Percentiles rank a stretch among this genome's conserved stretches.
phyloP scores from a whole-genome alignment of 2,113 vertebrate genomes.

The Myiozetetes cayanensis region DNA sequence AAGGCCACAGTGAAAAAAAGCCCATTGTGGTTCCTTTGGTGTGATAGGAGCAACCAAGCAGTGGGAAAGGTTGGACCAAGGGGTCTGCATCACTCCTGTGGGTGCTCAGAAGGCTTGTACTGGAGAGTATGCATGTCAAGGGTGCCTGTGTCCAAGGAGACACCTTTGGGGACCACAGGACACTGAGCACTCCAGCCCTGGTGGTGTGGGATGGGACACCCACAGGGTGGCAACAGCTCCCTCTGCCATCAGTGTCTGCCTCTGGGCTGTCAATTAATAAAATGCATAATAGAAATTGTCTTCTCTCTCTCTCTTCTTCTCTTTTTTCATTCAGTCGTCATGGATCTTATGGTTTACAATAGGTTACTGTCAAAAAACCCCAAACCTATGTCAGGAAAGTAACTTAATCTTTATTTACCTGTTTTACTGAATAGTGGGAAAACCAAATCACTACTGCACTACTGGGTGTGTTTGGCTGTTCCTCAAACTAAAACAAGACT shows the following conservation, averaged over 20 bases:
- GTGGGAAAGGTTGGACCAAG: background rate
- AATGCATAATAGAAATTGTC: background rate
- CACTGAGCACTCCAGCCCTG: background rate
- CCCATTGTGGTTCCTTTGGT: background rate
- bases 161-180: background rate
- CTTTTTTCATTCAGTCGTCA: background rate
- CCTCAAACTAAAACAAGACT: constrained; percentile 32
- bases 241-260: background rate
- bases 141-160: background rate
- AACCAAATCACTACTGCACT: background rate
- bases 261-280: background rate
- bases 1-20: background rate
- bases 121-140: background rate
- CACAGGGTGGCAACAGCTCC: background rate
- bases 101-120: background rate
- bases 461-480: constrained; percentile 51
- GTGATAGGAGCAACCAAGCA: background rate
- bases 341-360: background rate
- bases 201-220: background rate
- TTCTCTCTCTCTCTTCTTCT: background rate
- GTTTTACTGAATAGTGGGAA: background rate
- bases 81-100: background rate
- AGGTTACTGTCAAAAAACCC: background rate
- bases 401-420: background rate
- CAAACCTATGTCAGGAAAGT: background rate